These are phyloP conservation scores for Saturnia pavonia DNA, from an alignment of 2,888 invertebrate species.

Conservation along the genomic window DNA sequence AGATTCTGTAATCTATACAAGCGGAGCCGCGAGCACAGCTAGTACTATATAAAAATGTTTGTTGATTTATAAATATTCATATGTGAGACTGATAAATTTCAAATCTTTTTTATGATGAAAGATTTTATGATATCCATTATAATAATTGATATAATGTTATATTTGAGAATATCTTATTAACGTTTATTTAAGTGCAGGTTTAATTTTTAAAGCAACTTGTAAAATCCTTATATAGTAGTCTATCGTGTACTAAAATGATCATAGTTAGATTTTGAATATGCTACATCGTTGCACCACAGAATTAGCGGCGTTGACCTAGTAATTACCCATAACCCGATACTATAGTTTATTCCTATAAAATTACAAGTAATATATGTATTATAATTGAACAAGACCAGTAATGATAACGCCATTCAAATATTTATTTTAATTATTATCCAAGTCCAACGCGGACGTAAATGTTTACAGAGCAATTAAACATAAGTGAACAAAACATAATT, in stretches of 20 bases:
- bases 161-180: not conserved
- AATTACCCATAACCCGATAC: not conserved
- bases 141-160: too few relatives aligned
- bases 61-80: too few relatives aligned
- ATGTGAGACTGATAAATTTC: too few relatives aligned
- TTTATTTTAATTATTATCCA: conserved; percentile 35
- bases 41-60: too few relatives aligned
- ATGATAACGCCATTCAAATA: conserved; percentile 22
- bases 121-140: too few relatives aligned
- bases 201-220: not conserved
- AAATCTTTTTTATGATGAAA: too few relatives aligned
- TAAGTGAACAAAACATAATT: conserved; percentile 35
- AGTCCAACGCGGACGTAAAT: conserved; percentile 41
- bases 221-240: not conserved
- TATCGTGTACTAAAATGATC: not conserved
- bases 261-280: not conserved
- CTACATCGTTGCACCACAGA: not conserved
- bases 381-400: conserved; percentile 19
- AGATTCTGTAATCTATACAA: too few relatives aligned
- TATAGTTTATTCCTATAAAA: not conserved
- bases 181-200: not conserved
- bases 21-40: too few relatives aligned
- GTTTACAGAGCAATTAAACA: conserved; percentile 40
- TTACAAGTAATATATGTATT: conserved; percentile 16
- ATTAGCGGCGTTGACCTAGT: not conserved